Conservation (phyloP, 2,113 vertebrate species). For the Psittacara wagleri region DNA sequence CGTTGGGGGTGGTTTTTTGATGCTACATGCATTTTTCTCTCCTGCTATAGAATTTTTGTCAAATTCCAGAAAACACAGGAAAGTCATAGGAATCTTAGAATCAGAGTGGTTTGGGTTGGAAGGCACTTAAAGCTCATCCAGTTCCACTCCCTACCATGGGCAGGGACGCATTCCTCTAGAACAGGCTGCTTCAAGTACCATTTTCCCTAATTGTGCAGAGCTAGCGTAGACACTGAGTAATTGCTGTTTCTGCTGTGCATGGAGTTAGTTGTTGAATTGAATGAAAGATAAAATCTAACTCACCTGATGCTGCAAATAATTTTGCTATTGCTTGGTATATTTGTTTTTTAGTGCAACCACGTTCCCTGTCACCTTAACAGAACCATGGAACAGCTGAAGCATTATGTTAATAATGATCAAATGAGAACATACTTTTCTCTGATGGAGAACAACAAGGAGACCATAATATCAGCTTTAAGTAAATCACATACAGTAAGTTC, state of each 20-base stretch:
- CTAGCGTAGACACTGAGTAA: neutral
- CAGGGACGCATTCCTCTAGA: neutral
- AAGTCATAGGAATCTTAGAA: neutral
- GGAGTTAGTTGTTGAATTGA: neutral
- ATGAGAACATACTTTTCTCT: fast-evolving
- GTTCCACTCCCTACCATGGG: neutral
- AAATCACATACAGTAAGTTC: neutral
- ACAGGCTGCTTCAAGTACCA: neutral
- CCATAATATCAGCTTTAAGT: neutral
- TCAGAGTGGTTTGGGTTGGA: neutral
- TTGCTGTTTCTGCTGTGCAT: neutral
- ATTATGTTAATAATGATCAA: fast-evolving
- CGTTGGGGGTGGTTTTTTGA: neutral
- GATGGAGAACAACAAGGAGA: neutral
- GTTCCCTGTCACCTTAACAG: neutral
- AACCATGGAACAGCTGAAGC: neutral
- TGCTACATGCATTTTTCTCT: neutral
- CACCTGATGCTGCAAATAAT: neutral
- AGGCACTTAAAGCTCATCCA: neutral
- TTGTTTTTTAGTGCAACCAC: neutral
- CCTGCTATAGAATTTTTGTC: neutral
- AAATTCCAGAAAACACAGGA: neutral
- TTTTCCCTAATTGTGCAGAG: neutral
- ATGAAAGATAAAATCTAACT: neutral
- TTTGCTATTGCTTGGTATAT: neutral